Conservation (phyloP, 2,113 vertebrate species). For the Orycteropus afer region DNA sequence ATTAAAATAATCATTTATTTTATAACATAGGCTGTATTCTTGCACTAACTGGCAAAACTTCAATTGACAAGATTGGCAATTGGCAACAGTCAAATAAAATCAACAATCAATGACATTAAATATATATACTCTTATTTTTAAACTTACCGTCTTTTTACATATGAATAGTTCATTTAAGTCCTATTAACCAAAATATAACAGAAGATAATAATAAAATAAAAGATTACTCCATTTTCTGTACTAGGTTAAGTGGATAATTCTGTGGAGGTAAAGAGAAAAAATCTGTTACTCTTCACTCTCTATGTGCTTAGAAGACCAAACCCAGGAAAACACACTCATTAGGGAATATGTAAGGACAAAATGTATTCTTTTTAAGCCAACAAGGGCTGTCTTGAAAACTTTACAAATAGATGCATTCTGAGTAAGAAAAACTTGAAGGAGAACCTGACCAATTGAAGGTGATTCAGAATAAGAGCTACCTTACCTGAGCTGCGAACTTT, state of each 20-base stretch:
- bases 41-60: not conserved
- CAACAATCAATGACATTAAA: slow-evolving; percentile 15
- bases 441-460: not conserved
- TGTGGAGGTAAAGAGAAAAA: slow-evolving; percentile 16
- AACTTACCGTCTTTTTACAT: slow-evolving; percentile 6
- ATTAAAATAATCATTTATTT: not conserved
- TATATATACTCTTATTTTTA: not conserved
- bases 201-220: not conserved
- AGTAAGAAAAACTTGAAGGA: slow-evolving; percentile 32
- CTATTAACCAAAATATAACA: not conserved
- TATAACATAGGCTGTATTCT: not conserved
- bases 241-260: not conserved
- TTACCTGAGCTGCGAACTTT: not conserved
- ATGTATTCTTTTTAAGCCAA: not conserved
- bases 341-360: not conserved
- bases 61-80: not conserved
- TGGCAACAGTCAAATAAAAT: not conserved
- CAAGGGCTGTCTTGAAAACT: not conserved
- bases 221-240: not conserved
- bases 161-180: slow-evolving; percentile 36
- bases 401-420: not conserved
- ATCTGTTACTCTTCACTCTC: not conserved
- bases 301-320: slow-evolving; percentile 17
- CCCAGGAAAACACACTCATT: not conserved
- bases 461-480: not conserved